Percentiles rank a stretch among this genome's conserved stretches.
Conservation (phyloP, 2,888 invertebrate species). For the Drosophila birchii region DNA sequence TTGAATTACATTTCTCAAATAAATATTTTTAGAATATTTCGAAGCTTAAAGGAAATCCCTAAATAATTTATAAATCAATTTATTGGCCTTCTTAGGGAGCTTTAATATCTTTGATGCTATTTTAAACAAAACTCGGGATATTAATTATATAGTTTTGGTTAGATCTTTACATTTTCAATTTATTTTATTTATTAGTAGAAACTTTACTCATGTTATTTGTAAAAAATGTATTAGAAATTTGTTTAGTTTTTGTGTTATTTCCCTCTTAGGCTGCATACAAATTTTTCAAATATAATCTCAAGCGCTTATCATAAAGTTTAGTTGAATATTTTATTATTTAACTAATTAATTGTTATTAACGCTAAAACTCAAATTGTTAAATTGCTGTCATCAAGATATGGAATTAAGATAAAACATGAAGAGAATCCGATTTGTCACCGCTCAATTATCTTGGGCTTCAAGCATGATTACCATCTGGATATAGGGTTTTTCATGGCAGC, state of each 20-base stretch:
- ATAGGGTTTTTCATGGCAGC: conserved; percentile 1
- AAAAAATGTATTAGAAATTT: background rate
- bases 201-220: too few species aligned
- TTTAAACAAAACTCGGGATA: background rate
- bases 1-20: background rate
- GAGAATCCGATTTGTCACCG: conserved; percentile 7
- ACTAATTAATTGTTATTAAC: background rate
- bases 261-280: too few species aligned
- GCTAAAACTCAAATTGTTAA: background rate
- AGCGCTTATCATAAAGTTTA: background rate
- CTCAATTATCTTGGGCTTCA: background rate
- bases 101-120: background rate
- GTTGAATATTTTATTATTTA: background rate
- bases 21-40: background rate
- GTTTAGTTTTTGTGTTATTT: too few species aligned
- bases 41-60: background rate
- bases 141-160: too few species aligned
- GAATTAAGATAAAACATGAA: background rate
- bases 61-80: background rate
- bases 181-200: too few species aligned
- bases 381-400: background rate
- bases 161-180: background rate
- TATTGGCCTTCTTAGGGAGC: background rate
- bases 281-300: background rate
- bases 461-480: background rate